Percentiles rank a stretch among this genome's conserved stretches.
Evolutionary conservation across 2,797 vertebrate genomes (phyloP).

Genomic region (Fringilla coelebs): DNA sequence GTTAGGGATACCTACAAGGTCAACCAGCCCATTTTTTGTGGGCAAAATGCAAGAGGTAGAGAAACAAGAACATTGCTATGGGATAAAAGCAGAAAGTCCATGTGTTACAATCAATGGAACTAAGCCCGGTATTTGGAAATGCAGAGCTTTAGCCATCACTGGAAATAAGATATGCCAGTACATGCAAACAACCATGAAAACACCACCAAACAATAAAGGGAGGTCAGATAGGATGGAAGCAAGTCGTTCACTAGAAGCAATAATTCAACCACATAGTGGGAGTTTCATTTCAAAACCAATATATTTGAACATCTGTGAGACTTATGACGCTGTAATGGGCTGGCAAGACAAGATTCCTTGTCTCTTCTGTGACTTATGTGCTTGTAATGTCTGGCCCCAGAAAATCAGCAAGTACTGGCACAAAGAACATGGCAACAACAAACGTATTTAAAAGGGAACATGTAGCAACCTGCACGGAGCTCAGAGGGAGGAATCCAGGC

Average conservation of each 20-base stretch:
- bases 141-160: background rate
- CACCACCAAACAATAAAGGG: background rate
- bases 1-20: background rate
- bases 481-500: background rate
- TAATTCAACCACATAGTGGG: slow-evolving; percentile 31
- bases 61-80: background rate
- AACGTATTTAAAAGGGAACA: background rate
- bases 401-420: slow-evolving; percentile 17
- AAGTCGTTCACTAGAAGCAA: slow-evolving; percentile 18
- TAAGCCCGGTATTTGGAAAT: background rate
- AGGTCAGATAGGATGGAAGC: slow-evolving; percentile 30
- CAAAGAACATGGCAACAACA: slow-evolving; percentile 25
- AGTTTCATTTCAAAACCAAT: slow-evolving; percentile 51
- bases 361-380: slow-evolving; percentile 41
- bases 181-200: background rate
- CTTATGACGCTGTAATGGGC: slow-evolving; percentile 29
- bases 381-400: slow-evolving; percentile 39
- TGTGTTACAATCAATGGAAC: background rate
- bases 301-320: slow-evolving; percentile 61
- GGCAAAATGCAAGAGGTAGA: background rate
- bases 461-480: background rate
- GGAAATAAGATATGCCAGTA: background rate
- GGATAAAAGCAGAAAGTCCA: background rate
- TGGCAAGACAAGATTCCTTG: slow-evolving; percentile 40
- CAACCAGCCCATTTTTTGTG: background rate